These are phyloP conservation scores for Drusus annulatus DNA, from an alignment of 1,140 invertebrate species.

Conservation along the genomic window DNA sequence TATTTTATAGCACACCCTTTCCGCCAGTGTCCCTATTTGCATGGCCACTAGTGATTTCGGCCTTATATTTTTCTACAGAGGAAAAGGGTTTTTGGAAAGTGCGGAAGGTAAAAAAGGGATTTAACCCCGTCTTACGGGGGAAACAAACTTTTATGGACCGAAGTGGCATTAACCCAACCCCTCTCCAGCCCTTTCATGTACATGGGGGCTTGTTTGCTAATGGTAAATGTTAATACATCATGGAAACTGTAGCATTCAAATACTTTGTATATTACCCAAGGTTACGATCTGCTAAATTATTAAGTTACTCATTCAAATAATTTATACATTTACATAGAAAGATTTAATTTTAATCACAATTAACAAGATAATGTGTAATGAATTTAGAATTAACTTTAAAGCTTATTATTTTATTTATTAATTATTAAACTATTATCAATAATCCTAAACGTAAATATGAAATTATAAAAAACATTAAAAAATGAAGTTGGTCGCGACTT, in stretches of 20 bases:
- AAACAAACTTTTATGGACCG: slow-evolving; percentile 58
- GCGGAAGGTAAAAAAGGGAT: slow-evolving; percentile 60
- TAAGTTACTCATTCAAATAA: neutral
- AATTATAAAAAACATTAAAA: no score
- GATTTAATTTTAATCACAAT: no score
- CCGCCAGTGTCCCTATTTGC: slow-evolving; percentile 53
- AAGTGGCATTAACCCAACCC: slow-evolving; percentile 55
- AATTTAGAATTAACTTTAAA: no score
- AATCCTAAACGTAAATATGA: no score
- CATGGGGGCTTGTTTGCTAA: slow-evolving; percentile 47
- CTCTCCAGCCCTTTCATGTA: slow-evolving; percentile 48
- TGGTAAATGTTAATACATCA: slow-evolving; percentile 57
- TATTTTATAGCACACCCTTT: neutral
- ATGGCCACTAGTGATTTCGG: slow-evolving; percentile 57
- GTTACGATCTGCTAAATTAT: slow-evolving; percentile 1
- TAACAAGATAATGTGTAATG: no score
- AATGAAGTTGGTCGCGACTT: no score
- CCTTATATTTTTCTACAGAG: slow-evolving; percentile 58
- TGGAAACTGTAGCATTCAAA: slow-evolving; percentile 36
- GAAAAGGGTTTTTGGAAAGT: slow-evolving; percentile 59
- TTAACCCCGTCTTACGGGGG: slow-evolving; percentile 55
- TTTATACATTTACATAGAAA: no score
- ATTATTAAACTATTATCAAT: no score
- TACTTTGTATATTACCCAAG: slow-evolving; percentile 18
- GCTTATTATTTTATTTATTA: no score